Conservation (phyloP, 2,797 vertebrate species). For the Enteromius thamalakanensis region DNA sequence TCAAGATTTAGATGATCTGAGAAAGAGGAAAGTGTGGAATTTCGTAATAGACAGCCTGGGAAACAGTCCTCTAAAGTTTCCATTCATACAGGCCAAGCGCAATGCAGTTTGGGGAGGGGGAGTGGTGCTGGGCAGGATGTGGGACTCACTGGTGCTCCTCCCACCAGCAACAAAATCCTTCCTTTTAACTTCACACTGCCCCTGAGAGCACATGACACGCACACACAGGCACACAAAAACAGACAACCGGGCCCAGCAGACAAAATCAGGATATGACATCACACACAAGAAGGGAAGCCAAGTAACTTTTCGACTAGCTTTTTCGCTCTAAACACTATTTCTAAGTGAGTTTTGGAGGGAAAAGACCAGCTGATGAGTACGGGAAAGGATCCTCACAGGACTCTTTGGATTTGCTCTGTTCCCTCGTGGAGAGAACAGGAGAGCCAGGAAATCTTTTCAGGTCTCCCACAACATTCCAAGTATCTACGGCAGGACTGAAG, state of each 20-base stretch:
- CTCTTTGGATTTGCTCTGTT: constrained; percentile 60
- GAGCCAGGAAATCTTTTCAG: constrained; percentile 62
- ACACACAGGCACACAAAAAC: constrained; percentile 49
- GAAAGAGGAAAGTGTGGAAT: neutral
- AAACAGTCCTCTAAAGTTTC: neutral
- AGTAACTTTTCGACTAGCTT: constrained; percentile 69
- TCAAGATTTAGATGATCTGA: neutral
- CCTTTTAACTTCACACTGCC: constrained; percentile 64
- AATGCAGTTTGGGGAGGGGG: constrained; percentile 8
- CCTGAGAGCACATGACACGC: constrained; percentile 48
- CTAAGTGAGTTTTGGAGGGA: constrained; percentile 63
- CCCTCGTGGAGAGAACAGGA: constrained; percentile 61
- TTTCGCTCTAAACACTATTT: constrained; percentile 51
- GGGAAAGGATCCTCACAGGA: constrained; percentile 55
- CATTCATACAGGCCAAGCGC: constrained; percentile 43
- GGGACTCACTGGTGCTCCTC: constrained; percentile 61
- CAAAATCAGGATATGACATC: constrained; percentile 95
- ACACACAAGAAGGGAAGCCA: constrained; percentile 79
- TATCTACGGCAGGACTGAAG: constrained; percentile 63
- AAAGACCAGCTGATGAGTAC: constrained; percentile 55
- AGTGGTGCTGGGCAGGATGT: constrained; percentile 36
- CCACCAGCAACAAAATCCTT: constrained; percentile 60
- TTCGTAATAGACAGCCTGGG: neutral
- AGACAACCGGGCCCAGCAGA: constrained; percentile 64
- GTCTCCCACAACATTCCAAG: constrained; percentile 71